Conservation (phyloP, 1,140 invertebrate species). For the Pteromalus puparum region DNA sequence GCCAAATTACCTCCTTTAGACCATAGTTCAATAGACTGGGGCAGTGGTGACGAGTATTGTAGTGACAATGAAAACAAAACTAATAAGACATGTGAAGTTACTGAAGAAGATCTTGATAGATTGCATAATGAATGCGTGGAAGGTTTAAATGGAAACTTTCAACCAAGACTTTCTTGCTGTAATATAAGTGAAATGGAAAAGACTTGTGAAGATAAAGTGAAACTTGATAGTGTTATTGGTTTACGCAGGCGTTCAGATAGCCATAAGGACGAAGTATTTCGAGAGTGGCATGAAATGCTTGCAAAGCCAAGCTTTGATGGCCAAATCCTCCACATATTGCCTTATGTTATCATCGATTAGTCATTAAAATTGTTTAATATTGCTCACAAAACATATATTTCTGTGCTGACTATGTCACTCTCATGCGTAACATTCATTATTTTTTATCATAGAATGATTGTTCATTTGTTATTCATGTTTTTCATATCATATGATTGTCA, state of each 20-base stretch:
- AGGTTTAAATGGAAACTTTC: constrained; percentile 73
- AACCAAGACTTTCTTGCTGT: constrained; percentile 61
- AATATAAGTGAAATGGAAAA: constrained; percentile 53
- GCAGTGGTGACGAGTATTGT: constrained; percentile 64
- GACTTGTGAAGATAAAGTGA: constrained; percentile 55
- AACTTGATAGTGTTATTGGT: constrained; percentile 54
- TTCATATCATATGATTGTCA: constrained; percentile 50
- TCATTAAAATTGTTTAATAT: constrained; percentile 58
- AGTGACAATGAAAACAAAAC: constrained; percentile 61
- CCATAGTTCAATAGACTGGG: constrained; percentile 76
- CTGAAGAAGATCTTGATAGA: constrained; percentile 65
- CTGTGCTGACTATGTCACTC: constrained; percentile 43
- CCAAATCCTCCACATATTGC: constrained; percentile 89
- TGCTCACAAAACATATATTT: constrained; percentile 44
- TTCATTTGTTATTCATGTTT: constrained; percentile 52
- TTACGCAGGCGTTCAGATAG: constrained; percentile 58
- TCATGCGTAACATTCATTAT: constrained; percentile 43
- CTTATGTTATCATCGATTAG: constrained; percentile 94
- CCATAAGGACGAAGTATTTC: constrained; percentile 77
- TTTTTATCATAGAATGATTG: constrained; percentile 43
- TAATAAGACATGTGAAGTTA: constrained; percentile 57
- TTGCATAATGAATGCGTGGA: constrained; percentile 68
- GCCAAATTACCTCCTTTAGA: constrained; percentile 80
- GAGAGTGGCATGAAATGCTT: constrained; percentile 89
- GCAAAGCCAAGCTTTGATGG: constrained; percentile 81